Evolutionary conservation across 2,888 invertebrate genomes (phyloP), one percentile per base, ranked within the genome.

Genomic region (Itoplectis maculator): DNA sequence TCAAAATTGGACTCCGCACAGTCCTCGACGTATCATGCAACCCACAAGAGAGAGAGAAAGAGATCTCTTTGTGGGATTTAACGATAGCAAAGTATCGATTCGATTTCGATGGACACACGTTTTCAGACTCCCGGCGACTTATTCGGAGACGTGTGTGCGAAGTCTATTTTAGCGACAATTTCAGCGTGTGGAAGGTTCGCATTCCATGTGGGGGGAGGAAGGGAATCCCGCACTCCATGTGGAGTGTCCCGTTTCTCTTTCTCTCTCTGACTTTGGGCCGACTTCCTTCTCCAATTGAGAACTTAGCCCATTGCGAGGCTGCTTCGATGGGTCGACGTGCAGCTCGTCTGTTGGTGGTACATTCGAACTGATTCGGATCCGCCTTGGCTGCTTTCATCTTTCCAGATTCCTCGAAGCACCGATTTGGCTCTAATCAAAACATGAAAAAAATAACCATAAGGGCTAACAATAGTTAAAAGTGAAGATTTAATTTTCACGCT

Each of bases 51-150:
- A 68, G 75, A 47, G 47, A 80, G 66, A 84, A 65, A 69, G 69
- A 77, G 80, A 85, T 88, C 89, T 87, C 91, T 92, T 92, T 92
- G 91, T 91, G 83, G 92, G 91, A 91, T 92, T 92, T 90, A 85
- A 87, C 78, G 84, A 85, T 83, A 85, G 86, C 82, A 85, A 85
- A 84, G 86, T 90, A 91, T 91, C 90, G 90, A 92, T 91, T 91
- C 88, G 88, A 87, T 87, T 87, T 87, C 73, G 76, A 47, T 73
- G 82, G 73, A 76, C 76, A 51, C 59, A 47, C 47, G 59, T 72
- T 79, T 86, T 79, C 81, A 75, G 80, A 83, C 81, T 65, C 20
- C 18, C 66, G 81, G 76, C 79, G 74, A 86, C 82, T 85, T 85
- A 84, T 76, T 65, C 68, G 78, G 51, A 56, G 68, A 78, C 68